Percentiles rank a stretch among this genome's conserved stretches.
Conservation (phyloP, 2,888 invertebrate genomes). For the Phengaris arion region DNA sequence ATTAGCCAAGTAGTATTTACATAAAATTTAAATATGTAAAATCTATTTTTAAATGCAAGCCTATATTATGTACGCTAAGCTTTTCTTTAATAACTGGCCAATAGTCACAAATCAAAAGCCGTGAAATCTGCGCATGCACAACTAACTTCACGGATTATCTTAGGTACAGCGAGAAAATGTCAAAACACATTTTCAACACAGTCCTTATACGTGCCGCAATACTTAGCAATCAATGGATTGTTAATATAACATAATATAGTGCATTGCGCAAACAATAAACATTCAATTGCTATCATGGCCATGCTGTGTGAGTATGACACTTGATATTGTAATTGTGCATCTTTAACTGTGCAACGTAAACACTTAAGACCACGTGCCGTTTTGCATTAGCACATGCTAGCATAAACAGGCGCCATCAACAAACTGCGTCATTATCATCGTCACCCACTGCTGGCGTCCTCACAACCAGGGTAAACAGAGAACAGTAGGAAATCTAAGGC, state of each 20-base stretch:
- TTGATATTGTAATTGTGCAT: constrained; percentile 10
- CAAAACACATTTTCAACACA: constrained; percentile 3
- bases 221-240: constrained; percentile 1
- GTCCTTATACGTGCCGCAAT: not conserved
- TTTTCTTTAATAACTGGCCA: not conserved
- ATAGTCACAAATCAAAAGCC: not conserved
- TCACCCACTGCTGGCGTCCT: too few species aligned
- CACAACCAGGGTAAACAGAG: too few species aligned
- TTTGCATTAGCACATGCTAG: not conserved
- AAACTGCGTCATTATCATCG: too few species aligned
- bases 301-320: constrained; percentile 26
- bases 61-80: not conserved
- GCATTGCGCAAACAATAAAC: constrained; percentile 33
- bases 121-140: not conserved
- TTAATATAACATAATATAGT: constrained; percentile 3
- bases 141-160: constrained; percentile 7
- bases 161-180: not conserved
- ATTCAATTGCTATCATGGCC: constrained; percentile 38
- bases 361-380: constrained; percentile 1
- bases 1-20: too few species aligned
- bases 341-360: not conserved
- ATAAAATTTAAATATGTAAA: too few species aligned
- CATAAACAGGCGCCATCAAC: not conserved
- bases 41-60: too few species aligned
- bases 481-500: too few species aligned